phyloP scores from a whole-genome alignment of 2,113 vertebrate genomes.

The Ictidomys tridecemlineatus region DNA sequence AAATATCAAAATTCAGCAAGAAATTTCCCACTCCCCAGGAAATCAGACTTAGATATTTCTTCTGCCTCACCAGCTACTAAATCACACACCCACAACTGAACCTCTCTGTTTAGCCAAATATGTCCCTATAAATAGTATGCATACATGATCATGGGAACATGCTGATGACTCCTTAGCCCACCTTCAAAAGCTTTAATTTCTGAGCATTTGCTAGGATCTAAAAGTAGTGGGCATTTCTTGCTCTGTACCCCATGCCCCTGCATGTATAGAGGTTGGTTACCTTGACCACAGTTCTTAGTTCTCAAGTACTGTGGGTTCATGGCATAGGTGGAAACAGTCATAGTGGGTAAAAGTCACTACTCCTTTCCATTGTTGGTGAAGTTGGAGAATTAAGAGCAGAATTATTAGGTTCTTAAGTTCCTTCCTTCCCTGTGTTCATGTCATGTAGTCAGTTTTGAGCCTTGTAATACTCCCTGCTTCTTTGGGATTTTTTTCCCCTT shows the following conservation, averaged over 20 bases:
- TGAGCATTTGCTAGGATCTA: not conserved
- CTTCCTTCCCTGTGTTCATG: not conserved
- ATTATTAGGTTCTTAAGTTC: conserved; percentile 33
- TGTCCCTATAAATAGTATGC: not conserved
- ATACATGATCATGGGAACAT: not conserved
- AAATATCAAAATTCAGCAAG: conserved; percentile 44
- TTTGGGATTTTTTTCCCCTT: not conserved
- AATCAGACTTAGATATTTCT: conserved; percentile 35
- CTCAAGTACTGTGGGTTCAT: not conserved
- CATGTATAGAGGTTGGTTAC: not conserved
- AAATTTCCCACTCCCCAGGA: conserved; percentile 29
- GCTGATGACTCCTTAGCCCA: not conserved
- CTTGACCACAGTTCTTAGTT: not conserved
- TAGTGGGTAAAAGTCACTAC: conserved; percentile 1
- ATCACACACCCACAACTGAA: not conserved
- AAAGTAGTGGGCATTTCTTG: not conserved
- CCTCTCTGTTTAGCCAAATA: conserved; percentile 15
- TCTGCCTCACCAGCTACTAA: not conserved
- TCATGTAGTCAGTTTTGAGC: not conserved
- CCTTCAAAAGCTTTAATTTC: not conserved
- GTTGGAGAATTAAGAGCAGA: not conserved
- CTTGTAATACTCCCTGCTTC: not conserved
- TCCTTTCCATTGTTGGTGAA: not conserved
- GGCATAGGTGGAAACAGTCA: not conserved
- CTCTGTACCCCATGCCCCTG: not conserved